Conservation (phyloP, 2,797 vertebrate genomes). For the Columba guinea region DNA sequence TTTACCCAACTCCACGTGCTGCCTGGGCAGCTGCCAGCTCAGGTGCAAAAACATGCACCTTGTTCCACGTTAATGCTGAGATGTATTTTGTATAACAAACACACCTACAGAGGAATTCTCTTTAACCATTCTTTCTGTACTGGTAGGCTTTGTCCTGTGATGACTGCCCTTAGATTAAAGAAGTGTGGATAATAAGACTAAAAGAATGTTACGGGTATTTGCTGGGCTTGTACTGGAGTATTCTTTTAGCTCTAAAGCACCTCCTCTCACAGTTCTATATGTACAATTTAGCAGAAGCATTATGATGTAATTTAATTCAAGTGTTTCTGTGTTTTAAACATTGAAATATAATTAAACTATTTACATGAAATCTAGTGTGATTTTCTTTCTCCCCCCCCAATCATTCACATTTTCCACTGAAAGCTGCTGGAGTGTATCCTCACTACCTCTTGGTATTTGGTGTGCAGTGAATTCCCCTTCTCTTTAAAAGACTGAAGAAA, state of each 20-base stretch:
- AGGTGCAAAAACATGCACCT: not conserved
- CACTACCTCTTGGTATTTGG: not conserved
- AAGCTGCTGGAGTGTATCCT: not conserved
- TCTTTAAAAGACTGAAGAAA: not conserved
- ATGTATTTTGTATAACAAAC: not conserved
- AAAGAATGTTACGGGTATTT: constrained; percentile 16
- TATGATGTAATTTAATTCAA: constrained; percentile 72
- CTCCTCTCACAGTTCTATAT: constrained; percentile 35
- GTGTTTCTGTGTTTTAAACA: constrained; percentile 69
- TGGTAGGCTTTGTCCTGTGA: not conserved
- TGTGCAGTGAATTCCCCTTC: not conserved
- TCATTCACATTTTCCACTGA: not conserved
- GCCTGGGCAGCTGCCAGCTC: not conserved
- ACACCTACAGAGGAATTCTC: not conserved
- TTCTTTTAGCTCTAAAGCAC: constrained; percentile 42
- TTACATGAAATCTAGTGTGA: constrained; percentile 56
- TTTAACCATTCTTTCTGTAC: not conserved
- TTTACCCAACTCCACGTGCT: not conserved
- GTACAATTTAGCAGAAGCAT: constrained; percentile 67
- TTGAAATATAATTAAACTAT: constrained; percentile 76
- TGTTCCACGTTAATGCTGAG: not conserved
- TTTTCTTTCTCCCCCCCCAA: not conserved
- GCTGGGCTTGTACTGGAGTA: constrained; percentile 17
- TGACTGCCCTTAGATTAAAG: not conserved
- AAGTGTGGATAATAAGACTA: not conserved